Percentiles rank a stretch among this genome's conserved stretches.
These are phyloP conservation scores for Nomada hirtipes DNA, from an alignment of 2,888 invertebrate species.

Conservation along the genomic window DNA sequence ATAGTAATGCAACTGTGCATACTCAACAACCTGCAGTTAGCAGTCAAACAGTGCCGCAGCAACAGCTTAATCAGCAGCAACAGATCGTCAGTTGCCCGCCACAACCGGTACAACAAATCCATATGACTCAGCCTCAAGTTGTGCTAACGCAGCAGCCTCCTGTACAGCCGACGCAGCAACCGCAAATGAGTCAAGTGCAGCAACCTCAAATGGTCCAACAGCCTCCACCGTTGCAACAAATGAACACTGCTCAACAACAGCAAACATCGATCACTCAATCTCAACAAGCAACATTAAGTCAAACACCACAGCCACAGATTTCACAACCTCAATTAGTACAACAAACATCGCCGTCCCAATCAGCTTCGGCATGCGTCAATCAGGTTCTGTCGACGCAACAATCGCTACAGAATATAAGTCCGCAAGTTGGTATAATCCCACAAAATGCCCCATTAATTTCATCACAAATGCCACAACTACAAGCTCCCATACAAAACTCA, in stretches of 20 bases:
- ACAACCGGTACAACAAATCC: constrained; percentile 74
- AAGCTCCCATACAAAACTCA: constrained; percentile 67
- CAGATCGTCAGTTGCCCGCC: constrained; percentile 61
- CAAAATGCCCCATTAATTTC: constrained; percentile 71
- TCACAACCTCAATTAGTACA: constrained; percentile 58
- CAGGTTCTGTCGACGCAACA: constrained; percentile 63
- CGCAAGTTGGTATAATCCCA: constrained; percentile 64
- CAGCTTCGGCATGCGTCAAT: constrained; percentile 50
- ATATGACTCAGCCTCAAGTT: constrained; percentile 56
- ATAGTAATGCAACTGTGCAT: constrained; percentile 65
- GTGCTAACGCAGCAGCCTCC: constrained; percentile 58
- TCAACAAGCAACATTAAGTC: constrained; percentile 55
- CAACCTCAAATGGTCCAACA: constrained; percentile 64
- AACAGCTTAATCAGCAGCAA: constrained; percentile 73
- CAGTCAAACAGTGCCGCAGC: constrained; percentile 75
- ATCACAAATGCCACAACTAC: constrained; percentile 75
- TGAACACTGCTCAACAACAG: constrained; percentile 67
- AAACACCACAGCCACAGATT: constrained; percentile 64
- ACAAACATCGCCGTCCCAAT: constrained; percentile 45
- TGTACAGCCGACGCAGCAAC: constrained; percentile 63
- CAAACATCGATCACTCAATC: constrained; percentile 78
- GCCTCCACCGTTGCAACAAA: constrained; percentile 61
- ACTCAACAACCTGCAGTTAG: constrained; percentile 75
- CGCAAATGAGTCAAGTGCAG: constrained; percentile 67
- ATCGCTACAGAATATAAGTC: constrained; percentile 52